Conservation (phyloP, 2,888 invertebrate genomes). For the Podabrus alpinus region DNA sequence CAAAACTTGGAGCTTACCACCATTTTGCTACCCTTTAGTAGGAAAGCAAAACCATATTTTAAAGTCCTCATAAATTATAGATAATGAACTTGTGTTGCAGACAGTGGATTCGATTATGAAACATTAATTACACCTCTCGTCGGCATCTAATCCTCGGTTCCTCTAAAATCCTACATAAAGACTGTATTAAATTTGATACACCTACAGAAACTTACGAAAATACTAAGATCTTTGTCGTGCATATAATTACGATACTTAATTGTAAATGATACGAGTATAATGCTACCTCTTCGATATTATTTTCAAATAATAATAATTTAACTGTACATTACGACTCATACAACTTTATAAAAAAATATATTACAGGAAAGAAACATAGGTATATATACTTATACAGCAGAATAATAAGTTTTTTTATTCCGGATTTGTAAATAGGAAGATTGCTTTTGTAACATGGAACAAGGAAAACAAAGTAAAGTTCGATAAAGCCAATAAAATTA, state of each 20-base stretch:
- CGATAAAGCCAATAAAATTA: too few relatives aligned
- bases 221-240: constrained; percentile 25
- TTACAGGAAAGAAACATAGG: too few relatives aligned
- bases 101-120: constrained; percentile 55
- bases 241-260: not conserved
- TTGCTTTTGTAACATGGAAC: too few relatives aligned
- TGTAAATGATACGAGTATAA: not conserved
- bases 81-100: constrained; percentile 53
- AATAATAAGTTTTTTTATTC: too few relatives aligned
- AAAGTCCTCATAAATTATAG: constrained; percentile 48
- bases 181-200: constrained; percentile 50
- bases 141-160: constrained; percentile 46
- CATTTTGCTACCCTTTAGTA: constrained; percentile 14
- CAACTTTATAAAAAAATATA: too few relatives aligned
- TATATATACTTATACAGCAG: too few relatives aligned
- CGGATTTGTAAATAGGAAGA: too few relatives aligned
- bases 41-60: constrained; percentile 40
- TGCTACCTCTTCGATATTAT: not conserved
- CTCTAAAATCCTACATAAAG: constrained; percentile 45
- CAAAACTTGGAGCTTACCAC: not conserved
- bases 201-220: constrained; percentile 25
- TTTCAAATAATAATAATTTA: not conserved
- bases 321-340: too few relatives aligned
- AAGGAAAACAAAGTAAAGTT: too few relatives aligned
- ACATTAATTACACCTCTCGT: constrained; percentile 55